Evolutionary conservation across 2,113 vertebrate species (phyloP).

Genomic region (Condylura cristata): DNA sequence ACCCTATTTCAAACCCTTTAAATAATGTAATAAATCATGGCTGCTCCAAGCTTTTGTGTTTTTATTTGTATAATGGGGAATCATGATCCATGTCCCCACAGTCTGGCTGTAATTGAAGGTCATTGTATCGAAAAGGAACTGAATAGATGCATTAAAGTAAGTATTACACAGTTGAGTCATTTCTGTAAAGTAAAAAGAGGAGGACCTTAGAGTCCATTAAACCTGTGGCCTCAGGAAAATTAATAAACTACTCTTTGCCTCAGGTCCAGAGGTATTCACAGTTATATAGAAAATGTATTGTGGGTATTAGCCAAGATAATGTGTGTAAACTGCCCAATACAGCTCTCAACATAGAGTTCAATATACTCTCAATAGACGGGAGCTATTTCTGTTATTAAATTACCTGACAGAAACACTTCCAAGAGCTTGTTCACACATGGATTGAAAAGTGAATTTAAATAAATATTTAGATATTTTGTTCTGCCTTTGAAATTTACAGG

Average conservation of each 20-base stretch:
- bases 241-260: constrained; percentile 11
- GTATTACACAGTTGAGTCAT: background rate
- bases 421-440: background rate
- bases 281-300: background rate
- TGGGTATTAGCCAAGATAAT: background rate
- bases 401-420: background rate
- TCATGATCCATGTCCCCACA: background rate
- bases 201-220: background rate
- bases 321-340: background rate
- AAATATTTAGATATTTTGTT: constrained; percentile 1
- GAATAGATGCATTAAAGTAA: background rate
- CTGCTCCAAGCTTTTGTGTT: background rate
- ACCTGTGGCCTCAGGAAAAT: background rate
- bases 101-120: background rate
- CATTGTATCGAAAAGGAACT: background rate
- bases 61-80: background rate
- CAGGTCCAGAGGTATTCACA: background rate
- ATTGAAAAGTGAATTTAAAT: constrained; percentile 24
- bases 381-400: background rate
- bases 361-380: background rate
- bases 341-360: background rate
- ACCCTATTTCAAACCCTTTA: background rate
- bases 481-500: background rate
- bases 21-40: background rate
- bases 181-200: background rate